Percentiles rank a stretch among this genome's conserved stretches.
Evolutionary conservation across 2,888 invertebrate genomes (phyloP).

Genomic region (Trissolcus japonicus): DNA sequence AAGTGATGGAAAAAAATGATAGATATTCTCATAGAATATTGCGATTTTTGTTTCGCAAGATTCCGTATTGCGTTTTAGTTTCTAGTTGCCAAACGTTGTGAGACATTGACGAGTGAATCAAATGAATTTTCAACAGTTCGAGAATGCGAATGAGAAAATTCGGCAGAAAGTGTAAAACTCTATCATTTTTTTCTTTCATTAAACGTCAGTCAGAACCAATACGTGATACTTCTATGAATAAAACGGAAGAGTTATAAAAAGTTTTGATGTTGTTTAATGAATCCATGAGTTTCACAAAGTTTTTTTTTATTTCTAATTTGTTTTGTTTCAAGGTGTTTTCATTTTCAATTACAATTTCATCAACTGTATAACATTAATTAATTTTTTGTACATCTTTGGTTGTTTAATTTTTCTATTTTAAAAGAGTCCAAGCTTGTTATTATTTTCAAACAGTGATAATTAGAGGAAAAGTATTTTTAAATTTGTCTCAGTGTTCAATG

Average conservation of each 20-base stretch:
- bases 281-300: slow-evolving; percentile 27
- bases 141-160: slow-evolving; percentile 1
- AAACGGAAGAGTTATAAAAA: slow-evolving; percentile 59
- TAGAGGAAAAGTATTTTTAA: not conserved
- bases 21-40: slow-evolving; percentile 15
- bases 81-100: slow-evolving; percentile 17
- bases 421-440: not conserved
- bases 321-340: not conserved
- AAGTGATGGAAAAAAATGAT: slow-evolving; percentile 50
- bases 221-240: slow-evolving; percentile 63
- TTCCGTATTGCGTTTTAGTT: not conserved
- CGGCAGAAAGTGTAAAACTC: slow-evolving; percentile 11
- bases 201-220: slow-evolving; percentile 60
- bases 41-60: slow-evolving; percentile 2
- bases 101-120: slow-evolving; percentile 7
- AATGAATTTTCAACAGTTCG: slow-evolving; percentile 3
- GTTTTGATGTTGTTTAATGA: slow-evolving; percentile 60
- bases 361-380: not conserved
- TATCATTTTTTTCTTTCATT: slow-evolving; percentile 51
- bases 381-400: not conserved
- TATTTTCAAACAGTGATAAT: not conserved
- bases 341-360: not conserved
- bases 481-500: not conserved
- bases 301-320: slow-evolving; percentile 2
- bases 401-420: not conserved